Percentiles rank a stretch among this genome's conserved stretches.
Evolutionary conservation across 1,140 invertebrate species (phyloP).

Genomic region (Drosophila miranda): DNA sequence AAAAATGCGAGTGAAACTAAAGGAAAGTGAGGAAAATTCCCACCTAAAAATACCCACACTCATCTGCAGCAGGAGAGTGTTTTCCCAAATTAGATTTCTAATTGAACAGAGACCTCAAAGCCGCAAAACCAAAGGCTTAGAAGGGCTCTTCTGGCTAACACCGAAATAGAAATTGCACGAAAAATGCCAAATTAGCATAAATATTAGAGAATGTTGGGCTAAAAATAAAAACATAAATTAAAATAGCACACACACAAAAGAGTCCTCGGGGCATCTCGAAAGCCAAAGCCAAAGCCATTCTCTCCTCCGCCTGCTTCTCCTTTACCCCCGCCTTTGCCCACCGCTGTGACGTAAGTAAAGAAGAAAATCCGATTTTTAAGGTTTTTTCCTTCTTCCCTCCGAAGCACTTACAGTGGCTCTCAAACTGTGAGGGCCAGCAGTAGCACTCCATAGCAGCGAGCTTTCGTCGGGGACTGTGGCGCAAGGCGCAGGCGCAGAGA

Average conservation of each 20-base stretch:
- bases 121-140: neutral
- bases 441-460: conserved; percentile 7
- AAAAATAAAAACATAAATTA: conserved; percentile 19
- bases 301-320: neutral
- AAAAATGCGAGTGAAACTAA: too few species aligned
- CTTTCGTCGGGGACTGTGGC: conserved; percentile 3
- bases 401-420: neutral
- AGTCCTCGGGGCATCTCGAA: conserved; percentile 6
- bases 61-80: neutral
- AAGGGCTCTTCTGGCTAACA: too few species aligned
- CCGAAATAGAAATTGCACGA: too few species aligned
- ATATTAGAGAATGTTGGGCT: conserved; percentile 13
- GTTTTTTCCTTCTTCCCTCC: neutral
- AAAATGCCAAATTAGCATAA: conserved; percentile 9
- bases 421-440: conserved; percentile 10
- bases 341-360: conserved; percentile 22
- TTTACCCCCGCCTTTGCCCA: neutral
- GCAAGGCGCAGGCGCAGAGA: neutral
- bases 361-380: conserved; percentile 19
- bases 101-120: neutral
- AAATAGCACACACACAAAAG: conserved; percentile 13
- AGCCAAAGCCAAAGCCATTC: too few species aligned
- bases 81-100: conserved; percentile 11
- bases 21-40: too few species aligned
- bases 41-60: neutral